phyloP scores from a whole-genome alignment of 1,140 invertebrate species.

The Phenacoccus solenopsis region DNA sequence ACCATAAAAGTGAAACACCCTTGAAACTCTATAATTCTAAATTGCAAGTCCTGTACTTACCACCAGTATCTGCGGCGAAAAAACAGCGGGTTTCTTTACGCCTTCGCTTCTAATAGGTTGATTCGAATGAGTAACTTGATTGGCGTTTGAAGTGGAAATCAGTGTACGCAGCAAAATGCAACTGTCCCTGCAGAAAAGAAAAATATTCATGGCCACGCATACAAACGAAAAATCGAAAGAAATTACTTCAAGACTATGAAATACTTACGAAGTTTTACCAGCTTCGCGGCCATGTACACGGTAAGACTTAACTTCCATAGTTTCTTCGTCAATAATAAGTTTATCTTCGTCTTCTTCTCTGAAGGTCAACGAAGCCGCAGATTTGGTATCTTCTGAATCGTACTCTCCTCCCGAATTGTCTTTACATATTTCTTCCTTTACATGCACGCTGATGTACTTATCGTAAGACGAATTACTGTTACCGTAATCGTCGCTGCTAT shows the following conservation, averaged over 20 bases:
- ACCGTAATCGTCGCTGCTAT: slow-evolving; percentile 2
- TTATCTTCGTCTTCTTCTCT: slow-evolving; percentile 8
- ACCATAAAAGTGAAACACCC: too few species aligned
- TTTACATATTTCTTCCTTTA: background rate
- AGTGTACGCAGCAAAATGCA: background rate
- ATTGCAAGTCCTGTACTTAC: too few species aligned
- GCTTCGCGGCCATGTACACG: background rate
- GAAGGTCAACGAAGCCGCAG: background rate
- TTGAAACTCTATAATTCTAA: too few species aligned
- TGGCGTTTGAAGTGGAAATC: background rate
- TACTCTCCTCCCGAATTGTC: background rate
- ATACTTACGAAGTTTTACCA: background rate
- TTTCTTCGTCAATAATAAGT: slow-evolving; percentile 5
- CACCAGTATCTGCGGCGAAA: background rate
- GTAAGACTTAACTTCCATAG: background rate
- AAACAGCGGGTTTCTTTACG: background rate
- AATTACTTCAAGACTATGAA: background rate
- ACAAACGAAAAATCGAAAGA: background rate
- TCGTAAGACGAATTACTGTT: background rate
- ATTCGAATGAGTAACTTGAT: background rate
- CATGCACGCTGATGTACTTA: slow-evolving; percentile 11
- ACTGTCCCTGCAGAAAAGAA: background rate
- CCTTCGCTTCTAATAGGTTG: background rate
- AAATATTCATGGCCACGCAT: background rate
- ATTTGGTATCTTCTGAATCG: slow-evolving; percentile 7